A percentile compares a stretch with the other conserved stretches of the same genome.
Conservation (phyloP, 92 coral and sea anemone species). For the Heliopora coerulea region DNA sequence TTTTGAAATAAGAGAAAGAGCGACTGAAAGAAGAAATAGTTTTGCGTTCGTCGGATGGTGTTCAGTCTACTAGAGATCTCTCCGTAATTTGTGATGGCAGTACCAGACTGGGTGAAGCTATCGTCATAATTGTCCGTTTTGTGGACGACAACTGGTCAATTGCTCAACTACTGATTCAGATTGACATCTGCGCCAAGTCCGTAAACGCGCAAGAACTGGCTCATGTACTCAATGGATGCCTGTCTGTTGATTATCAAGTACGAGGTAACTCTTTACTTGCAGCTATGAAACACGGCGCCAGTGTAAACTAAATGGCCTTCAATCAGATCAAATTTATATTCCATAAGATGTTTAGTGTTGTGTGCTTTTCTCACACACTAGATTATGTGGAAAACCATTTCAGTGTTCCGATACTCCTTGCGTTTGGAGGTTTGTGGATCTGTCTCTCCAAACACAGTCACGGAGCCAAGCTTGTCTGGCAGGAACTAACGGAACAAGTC, state of each 20-base stretch:
- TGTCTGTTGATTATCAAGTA: slow-evolving; percentile 40
- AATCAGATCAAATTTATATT: slow-evolving; percentile 34
- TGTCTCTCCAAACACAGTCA: slow-evolving; percentile 50
- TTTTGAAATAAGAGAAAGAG: slow-evolving; percentile 50
- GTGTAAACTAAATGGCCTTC: slow-evolving; percentile 44
- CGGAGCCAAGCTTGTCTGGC: slow-evolving; percentile 53
- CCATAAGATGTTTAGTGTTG: slow-evolving; percentile 28
- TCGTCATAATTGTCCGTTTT: slow-evolving; percentile 42
- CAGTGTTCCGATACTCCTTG: slow-evolving; percentile 42
- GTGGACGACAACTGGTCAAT: slow-evolving; percentile 44
- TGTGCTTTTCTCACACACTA: no score
- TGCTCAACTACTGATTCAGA: slow-evolving; percentile 40
- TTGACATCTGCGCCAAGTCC: slow-evolving; percentile 52
- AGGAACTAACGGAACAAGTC: slow-evolving; percentile 46
- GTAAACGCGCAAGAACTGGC: slow-evolving; percentile 52
- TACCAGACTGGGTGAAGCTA: slow-evolving; percentile 48
- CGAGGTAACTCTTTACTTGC: slow-evolving; percentile 36
- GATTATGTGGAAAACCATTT: slow-evolving; percentile 57
- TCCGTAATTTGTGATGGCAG: slow-evolving; percentile 37
- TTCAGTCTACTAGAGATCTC: slow-evolving; percentile 36
- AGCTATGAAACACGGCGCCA: slow-evolving; percentile 48
- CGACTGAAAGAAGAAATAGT: slow-evolving; percentile 55
- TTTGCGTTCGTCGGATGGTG: not conserved
- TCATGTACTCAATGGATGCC: slow-evolving; percentile 39
- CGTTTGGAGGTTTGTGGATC: slow-evolving; percentile 52